phyloP scores from a whole-genome alignment of 2,113 vertebrate genomes.

The Varanus salvator region DNA sequence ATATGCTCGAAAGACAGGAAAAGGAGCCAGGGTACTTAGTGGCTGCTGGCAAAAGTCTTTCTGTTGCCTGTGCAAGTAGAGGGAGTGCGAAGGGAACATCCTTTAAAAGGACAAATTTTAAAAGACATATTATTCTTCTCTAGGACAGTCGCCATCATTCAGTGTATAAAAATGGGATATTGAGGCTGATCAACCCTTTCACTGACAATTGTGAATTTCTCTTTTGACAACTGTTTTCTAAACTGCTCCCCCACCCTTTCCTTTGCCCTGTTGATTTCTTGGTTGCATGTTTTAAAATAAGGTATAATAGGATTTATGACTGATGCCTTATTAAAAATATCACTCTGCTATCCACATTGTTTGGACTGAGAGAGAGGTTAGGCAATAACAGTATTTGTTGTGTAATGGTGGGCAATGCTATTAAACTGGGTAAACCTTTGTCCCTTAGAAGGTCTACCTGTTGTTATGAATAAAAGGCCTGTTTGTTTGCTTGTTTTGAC shows the following conservation, averaged over 20 bases:
- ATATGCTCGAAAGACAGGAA: no score
- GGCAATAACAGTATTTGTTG: neutral
- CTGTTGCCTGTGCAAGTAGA: no score
- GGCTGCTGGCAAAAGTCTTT: no score
- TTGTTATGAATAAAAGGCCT: neutral
- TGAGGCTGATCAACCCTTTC: no score
- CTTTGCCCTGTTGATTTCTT: neutral
- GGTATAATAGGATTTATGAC: neutral
- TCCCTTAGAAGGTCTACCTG: neutral
- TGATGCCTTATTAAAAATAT: conserved; percentile 33
- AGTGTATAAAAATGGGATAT: no score
- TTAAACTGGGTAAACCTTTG: neutral
- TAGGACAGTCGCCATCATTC: no score
- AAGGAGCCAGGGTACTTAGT: no score
- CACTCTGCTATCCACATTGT: neutral
- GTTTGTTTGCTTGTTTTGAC: neutral
- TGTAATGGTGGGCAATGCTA: neutral
- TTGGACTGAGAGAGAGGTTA: neutral
- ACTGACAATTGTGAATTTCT: neutral
- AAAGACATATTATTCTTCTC: no score
- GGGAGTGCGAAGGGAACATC: no score
- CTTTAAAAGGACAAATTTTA: no score
- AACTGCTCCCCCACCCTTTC: neutral
- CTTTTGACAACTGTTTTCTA: neutral
- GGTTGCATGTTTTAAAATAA: neutral